A percentile compares a stretch with the other conserved stretches of the same genome.
Evolutionary conservation across 2,797 vertebrate genomes (phyloP).

Genomic region (Limnodromus scolopaceus): DNA sequence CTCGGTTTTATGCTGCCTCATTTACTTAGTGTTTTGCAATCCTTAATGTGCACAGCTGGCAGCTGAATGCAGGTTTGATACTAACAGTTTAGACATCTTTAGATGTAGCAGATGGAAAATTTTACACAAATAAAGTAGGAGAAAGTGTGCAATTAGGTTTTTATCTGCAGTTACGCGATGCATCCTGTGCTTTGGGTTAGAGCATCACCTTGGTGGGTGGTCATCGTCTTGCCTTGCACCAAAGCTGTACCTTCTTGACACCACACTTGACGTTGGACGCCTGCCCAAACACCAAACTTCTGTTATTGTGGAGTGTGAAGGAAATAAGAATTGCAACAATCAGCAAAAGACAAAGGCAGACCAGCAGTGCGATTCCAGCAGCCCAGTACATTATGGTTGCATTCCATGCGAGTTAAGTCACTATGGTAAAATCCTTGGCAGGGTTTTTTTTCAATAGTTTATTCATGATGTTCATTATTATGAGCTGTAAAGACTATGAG

Average conservation of each 20-base stretch:
- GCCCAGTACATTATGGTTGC: constrained; percentile 79
- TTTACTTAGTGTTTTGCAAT: constrained; percentile 87
- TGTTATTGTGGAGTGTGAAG: constrained; percentile 79
- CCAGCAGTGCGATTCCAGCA: constrained; percentile 73
- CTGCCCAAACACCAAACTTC: constrained; percentile 80
- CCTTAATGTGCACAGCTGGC: constrained; percentile 90
- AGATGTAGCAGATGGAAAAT: constrained; percentile 90
- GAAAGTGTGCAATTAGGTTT: constrained; percentile 89
- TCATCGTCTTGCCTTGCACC: constrained; percentile 74
- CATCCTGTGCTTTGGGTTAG: constrained; percentile 81
- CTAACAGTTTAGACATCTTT: constrained; percentile 90
- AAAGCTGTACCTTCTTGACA: constrained; percentile 80
- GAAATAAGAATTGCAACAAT: constrained; percentile 77
- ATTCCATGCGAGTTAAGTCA: constrained; percentile 81
- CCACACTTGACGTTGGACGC: constrained; percentile 76
- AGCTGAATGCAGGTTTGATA: constrained; percentile 89
- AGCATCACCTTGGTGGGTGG: constrained; percentile 86
- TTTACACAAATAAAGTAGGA: constrained; percentile 90
- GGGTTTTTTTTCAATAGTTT: constrained; percentile 77
- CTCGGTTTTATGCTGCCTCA: constrained; percentile 85
- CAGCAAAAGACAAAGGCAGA: constrained; percentile 77
- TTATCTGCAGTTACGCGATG: constrained; percentile 82
- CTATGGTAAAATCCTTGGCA: constrained; percentile 81
- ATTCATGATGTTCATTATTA: constrained; percentile 86
- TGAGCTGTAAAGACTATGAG: constrained; percentile 84